phyloP scores from a whole-genome alignment of 2,888 invertebrate genomes.

The Brachypterus glaber region DNA sequence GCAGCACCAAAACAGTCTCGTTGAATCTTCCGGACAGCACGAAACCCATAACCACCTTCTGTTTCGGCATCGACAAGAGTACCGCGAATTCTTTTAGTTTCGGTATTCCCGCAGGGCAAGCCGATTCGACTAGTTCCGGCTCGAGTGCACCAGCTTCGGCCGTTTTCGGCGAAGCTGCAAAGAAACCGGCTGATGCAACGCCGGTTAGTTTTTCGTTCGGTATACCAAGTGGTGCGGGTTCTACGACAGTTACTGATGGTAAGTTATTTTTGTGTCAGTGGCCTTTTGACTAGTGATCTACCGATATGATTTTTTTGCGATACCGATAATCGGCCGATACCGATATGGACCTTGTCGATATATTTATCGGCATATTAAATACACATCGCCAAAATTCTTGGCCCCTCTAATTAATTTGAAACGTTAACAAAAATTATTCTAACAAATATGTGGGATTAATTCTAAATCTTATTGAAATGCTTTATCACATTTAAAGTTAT shows the following conservation, averaged over 20 bases:
- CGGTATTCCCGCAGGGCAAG: slow-evolving; percentile 27
- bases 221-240: slow-evolving; percentile 7
- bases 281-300: no score
- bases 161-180: slow-evolving; percentile 23
- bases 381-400: no score
- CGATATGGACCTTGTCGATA: neutral
- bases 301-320: no score
- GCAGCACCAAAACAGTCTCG: slow-evolving; percentile 10
- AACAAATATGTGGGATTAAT: no score
- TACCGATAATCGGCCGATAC: no score
- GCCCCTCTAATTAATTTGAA: no score
- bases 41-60: slow-evolving; percentile 33
- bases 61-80: slow-evolving; percentile 44
- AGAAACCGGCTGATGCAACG: slow-evolving; percentile 11
- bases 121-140: slow-evolving; percentile 4
- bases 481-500: no score
- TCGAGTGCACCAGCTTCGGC: slow-evolving; percentile 12
- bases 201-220: slow-evolving; percentile 18
- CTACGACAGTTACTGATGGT: neutral
- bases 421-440: no score
- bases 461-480: no score
- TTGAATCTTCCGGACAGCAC: slow-evolving; percentile 19
- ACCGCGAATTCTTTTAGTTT: slow-evolving; percentile 37
- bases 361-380: neutral
- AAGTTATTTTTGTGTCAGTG: no score